Base-by-base conservation (phyloP, 2,113 vertebrate species). In the Neofelis nebulosa region DNA sequence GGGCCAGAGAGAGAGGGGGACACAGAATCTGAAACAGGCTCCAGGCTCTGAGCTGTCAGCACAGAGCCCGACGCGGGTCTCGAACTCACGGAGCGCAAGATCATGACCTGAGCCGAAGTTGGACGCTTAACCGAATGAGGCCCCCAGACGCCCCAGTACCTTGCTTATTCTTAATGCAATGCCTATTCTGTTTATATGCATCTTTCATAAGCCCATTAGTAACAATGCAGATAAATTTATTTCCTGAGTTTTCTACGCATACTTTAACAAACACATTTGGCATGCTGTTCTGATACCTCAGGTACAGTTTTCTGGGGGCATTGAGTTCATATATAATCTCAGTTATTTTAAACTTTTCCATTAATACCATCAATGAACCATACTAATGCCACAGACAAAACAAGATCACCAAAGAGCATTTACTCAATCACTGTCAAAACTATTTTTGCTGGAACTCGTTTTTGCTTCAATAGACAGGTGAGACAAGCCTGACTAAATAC, bases 331-430 rank as follows among this genome's bases (percentile, higher is more conserved):
- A 71, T 66, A 94, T 97, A 91, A 96, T 92, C 87, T 94, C 55
- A 68, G 31, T 93, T 97, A 83, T 96, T 98, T 96, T 97, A 74
- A 92, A 36, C 36, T 82, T 89, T 66, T 93, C 89, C 80, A 91
- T 98, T 96, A 94, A 91, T 71, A 55, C 33, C 81, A 93, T 45
- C 89, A 96, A 90, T 96, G 98, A 98, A 57, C 84, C 95, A 95
- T 97, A 74, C 84, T 96, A 98, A 98, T 94, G 76, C 71, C 33
- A 82, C 57, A 94, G 91, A 91, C 78, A 93, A 98, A 95, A 87
- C 82, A 93, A 81, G 61, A 96, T 55, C 89, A 96, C 31, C 21
- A 31, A 89, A 91, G 83, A 91, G 55, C 23, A 38, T 89, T 73
- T 94, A 85, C 61, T 97, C 89, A 50, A 85, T 97, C 96, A 97